Percentiles rank a stretch among this genome's conserved stretches.
phyloP scores from a whole-genome alignment of 1,140 invertebrate genomes.

The Pogonomyrmex barbatus region DNA sequence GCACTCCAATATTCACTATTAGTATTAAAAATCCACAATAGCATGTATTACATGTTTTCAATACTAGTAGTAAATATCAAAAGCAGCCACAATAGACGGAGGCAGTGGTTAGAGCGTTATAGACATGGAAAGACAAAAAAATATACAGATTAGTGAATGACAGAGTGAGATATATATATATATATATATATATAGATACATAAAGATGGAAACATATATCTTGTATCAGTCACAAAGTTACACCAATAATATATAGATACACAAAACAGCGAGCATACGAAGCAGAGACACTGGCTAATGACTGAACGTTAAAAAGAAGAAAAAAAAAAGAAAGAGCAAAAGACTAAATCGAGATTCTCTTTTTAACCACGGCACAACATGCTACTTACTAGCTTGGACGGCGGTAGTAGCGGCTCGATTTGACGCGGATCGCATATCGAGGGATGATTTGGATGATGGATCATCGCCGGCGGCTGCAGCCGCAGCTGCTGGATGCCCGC shows the following conservation, averaged over 20 bases:
- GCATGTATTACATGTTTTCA: too few species aligned
- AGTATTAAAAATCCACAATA: too few species aligned
- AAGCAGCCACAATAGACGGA: background rate
- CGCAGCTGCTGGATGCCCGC: slow-evolving; percentile 79
- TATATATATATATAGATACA: slow-evolving; percentile 4
- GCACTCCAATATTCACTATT: too few species aligned
- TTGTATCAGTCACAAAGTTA: slow-evolving; percentile 12
- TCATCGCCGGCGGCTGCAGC: slow-evolving; percentile 74
- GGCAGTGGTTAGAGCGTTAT: background rate
- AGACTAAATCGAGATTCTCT: slow-evolving; percentile 56
- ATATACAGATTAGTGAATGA: slow-evolving; percentile 9
- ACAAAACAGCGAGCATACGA: slow-evolving; percentile 67
- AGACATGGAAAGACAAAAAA: slow-evolving; percentile 7
- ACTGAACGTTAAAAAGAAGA: slow-evolving; percentile 6
- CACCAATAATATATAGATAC: slow-evolving; percentile 36
- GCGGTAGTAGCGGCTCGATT: slow-evolving; percentile 81
- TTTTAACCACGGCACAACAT: slow-evolving; percentile 73
- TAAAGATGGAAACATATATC: slow-evolving; percentile 11
- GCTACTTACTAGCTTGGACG: slow-evolving; percentile 86
- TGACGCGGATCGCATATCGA: slow-evolving; percentile 83
- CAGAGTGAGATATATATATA: slow-evolving; percentile 39
- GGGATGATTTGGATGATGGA: slow-evolving; percentile 85
- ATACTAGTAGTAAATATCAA: too few species aligned
- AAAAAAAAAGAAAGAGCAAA: slow-evolving; percentile 37
- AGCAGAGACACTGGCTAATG: slow-evolving; percentile 59